Evolutionary conservation across 2,797 vertebrate species (phyloP).

Genomic region (Chrysocyon brachyurus): DNA sequence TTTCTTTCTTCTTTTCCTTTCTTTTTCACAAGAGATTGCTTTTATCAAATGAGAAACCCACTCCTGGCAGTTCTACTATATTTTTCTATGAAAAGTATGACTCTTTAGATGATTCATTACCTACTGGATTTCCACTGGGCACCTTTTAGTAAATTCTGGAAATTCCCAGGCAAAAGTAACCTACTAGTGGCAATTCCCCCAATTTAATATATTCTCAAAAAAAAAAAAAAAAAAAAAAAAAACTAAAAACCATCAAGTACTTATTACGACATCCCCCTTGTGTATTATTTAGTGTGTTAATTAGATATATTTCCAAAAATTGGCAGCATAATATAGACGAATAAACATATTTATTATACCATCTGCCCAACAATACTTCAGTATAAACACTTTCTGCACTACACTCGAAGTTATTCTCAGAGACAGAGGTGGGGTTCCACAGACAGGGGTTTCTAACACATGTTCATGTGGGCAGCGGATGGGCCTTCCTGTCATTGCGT

Average conservation of each 20-base stretch:
- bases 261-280: not conserved
- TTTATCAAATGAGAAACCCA: constrained; percentile 61
- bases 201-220: not conserved
- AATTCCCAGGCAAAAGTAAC: not conserved
- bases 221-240: not conserved
- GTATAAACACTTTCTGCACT: constrained; percentile 65
- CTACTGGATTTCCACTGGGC: constrained; percentile 37
- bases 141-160: constrained; percentile 24
- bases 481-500: constrained; percentile 66
- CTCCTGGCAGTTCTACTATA: not conserved
- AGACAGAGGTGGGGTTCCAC: constrained; percentile 30
- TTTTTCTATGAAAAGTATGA: constrained; percentile 20
- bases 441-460: constrained; percentile 58
- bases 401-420: constrained; percentile 51
- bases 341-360: constrained; percentile 79
- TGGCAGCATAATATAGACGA: constrained; percentile 64
- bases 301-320: constrained; percentile 61
- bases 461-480: constrained; percentile 72
- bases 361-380: constrained; percentile 76
- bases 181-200: not conserved
- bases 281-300: constrained; percentile 34
- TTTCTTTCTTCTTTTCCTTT: not conserved
- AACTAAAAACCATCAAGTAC: not conserved
- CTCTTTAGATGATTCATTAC: constrained; percentile 17
- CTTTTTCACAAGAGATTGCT: not conserved